Evolutionary conservation across 2,888 invertebrate genomes (phyloP).

Genomic region (Toxonevra muliebris): DNA sequence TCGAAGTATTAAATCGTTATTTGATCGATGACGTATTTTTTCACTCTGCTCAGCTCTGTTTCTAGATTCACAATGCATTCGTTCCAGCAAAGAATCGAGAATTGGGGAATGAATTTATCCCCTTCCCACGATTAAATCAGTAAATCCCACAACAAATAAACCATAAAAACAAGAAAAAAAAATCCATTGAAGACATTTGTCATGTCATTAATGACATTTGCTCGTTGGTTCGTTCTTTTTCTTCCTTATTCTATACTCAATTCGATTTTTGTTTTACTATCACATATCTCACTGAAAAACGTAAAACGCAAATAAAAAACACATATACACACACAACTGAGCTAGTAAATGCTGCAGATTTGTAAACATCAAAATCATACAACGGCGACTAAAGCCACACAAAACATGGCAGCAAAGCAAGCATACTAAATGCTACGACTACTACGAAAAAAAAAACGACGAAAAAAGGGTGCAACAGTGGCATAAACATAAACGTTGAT

Average conservation of each 20-base stretch:
- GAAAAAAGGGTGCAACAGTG: conserved; percentile 24
- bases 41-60: too few species aligned
- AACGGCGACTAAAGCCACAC: not conserved
- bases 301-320: not conserved
- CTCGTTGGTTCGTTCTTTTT: not conserved
- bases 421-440: not conserved
- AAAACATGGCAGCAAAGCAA: too few species aligned
- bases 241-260: not conserved
- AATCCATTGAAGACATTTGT: conserved; percentile 39
- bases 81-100: too few species aligned
- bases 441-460: not conserved
- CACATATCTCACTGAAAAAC: not conserved
- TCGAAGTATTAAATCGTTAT: not conserved
- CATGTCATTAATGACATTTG: conserved; percentile 42
- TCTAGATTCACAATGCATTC: too few species aligned
- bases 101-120: too few species aligned
- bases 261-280: not conserved
- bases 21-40: conserved; percentile 23
- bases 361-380: conserved; percentile 9
- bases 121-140: not conserved
- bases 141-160: conserved; percentile 18
- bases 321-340: conserved; percentile 24
- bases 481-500: not conserved
- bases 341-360: conserved; percentile 22
- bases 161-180: conserved; percentile 15